These are phyloP conservation scores for Parauchenoglanis punctatus DNA, from an alignment of 2,797 vertebrate genomes.

Conservation along the genomic window DNA sequence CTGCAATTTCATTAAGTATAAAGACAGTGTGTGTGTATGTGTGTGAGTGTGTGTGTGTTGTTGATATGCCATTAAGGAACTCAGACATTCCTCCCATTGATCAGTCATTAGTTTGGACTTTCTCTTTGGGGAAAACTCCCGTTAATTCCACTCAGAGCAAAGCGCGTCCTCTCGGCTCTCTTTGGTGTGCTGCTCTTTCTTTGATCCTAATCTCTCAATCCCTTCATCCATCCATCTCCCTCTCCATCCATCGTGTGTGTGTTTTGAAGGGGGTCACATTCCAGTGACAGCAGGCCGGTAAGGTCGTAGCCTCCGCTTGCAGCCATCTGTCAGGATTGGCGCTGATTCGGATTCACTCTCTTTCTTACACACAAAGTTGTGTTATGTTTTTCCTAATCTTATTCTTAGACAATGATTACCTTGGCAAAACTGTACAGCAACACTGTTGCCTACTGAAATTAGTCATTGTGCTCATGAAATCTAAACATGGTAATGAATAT, in stretches of 20 bases:
- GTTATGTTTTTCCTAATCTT: background rate
- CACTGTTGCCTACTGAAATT: background rate
- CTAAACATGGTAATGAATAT: background rate
- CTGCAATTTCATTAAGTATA: background rate
- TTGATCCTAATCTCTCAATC: slow-evolving; percentile 28
- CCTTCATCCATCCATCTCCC: slow-evolving; percentile 16
- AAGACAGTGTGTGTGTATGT: background rate
- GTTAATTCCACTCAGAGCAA: background rate
- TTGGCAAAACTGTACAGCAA: background rate
- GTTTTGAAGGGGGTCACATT: slow-evolving; percentile 42
- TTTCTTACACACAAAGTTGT: background rate
- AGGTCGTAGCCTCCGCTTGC: background rate
- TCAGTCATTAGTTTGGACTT: slow-evolving; percentile 2
- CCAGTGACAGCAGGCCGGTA: slow-evolving; percentile 19
- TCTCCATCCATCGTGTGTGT: slow-evolving; percentile 29
- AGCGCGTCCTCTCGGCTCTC: background rate
- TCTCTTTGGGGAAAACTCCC: background rate
- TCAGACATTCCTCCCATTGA: background rate
- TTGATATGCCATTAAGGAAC: background rate
- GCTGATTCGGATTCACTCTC: slow-evolving; percentile 12
- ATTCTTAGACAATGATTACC: background rate
- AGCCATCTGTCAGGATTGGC: slow-evolving; percentile 9
- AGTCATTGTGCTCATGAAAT: background rate
- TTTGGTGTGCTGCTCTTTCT: slow-evolving; percentile 10
- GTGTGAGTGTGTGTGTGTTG: background rate